Percentiles rank a stretch among this genome's conserved stretches.
Conservation (phyloP, 2,888 invertebrate genomes). For the Ochlodes sylvanus region DNA sequence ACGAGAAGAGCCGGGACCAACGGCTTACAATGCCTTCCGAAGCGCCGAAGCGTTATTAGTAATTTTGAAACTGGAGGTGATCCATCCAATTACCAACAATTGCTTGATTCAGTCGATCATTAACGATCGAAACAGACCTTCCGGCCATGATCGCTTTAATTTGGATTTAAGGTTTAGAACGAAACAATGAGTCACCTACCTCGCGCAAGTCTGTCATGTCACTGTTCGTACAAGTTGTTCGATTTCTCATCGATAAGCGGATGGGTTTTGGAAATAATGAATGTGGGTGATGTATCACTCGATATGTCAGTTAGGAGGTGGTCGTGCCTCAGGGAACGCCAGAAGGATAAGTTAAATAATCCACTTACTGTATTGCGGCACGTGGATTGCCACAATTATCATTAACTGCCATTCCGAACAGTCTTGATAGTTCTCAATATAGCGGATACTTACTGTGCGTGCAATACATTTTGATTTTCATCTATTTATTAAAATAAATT, state of each 20-base stretch:
- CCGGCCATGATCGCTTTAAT: too few relatives aligned
- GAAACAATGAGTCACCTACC: conserved; percentile 50
- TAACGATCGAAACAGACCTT: too few relatives aligned
- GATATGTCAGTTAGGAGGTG: conserved; percentile 64
- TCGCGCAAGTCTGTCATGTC: conserved; percentile 29
- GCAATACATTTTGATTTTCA: too few relatives aligned
- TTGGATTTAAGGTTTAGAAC: conserved; percentile 17
- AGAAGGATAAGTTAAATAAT: conserved; percentile 77
- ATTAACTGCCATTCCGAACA: conserved; percentile 54
- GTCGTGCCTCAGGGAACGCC: conserved; percentile 69
- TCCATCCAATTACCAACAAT: neutral
- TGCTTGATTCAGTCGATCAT: neutral
- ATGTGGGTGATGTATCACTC: conserved; percentile 71
- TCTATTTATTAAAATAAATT: too few relatives aligned
- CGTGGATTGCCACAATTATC: conserved; percentile 70
- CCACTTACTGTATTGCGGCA: conserved; percentile 75
- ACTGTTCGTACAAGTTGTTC: conserved; percentile 33
- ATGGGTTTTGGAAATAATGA: conserved; percentile 58
- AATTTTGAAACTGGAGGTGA: too few relatives aligned
- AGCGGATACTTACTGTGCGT: too few relatives aligned
- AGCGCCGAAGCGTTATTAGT: too few relatives aligned
- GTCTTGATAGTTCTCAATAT: neutral
- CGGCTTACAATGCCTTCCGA: too few relatives aligned
- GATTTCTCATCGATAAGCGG: conserved; percentile 44
- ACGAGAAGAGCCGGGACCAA: too few relatives aligned